A percentile compares a stretch with the other conserved stretches of the same genome.
Conservation (phyloP, 2,113 vertebrate species). For the Engraulis encrasicolus region DNA sequence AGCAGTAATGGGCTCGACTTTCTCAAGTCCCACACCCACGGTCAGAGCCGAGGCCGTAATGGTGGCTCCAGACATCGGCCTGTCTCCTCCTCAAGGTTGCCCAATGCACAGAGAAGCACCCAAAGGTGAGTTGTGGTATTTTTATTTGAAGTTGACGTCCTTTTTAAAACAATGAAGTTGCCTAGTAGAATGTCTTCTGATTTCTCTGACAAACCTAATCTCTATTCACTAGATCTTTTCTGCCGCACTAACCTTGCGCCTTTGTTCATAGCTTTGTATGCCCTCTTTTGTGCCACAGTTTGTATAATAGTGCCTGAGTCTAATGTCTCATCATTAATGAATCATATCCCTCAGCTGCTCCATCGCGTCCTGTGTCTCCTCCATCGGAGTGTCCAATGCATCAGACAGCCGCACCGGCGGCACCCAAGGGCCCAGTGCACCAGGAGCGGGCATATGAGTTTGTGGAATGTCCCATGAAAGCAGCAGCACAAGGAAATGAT, state of each 20-base stretch:
- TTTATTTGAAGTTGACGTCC: background rate
- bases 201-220: too few relatives aligned
- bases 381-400: conserved; percentile 80
- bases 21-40: conserved; percentile 66
- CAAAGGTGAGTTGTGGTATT: conserved; percentile 54
- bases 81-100: conserved; percentile 66
- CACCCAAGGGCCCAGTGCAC: conserved; percentile 77
- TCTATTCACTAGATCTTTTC: too few relatives aligned
- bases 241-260: too few relatives aligned
- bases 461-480: conserved; percentile 84
- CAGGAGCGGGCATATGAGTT: conserved; percentile 80
- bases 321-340: background rate
- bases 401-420: conserved; percentile 29
- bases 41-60: conserved; percentile 54
- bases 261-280: too few relatives aligned
- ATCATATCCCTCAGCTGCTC: background rate
- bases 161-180: background rate
- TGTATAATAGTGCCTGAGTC: too few relatives aligned
- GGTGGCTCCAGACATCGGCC: background rate
- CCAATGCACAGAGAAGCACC: conserved; percentile 80
- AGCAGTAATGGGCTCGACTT: conserved; percentile 78
- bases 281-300: too few relatives aligned
- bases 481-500: conserved; percentile 63
- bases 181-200: too few relatives aligned
- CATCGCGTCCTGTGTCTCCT: conserved; percentile 51